Evolutionary conservation across 2,888 invertebrate genomes (phyloP).

Genomic region (Tipula helvola): DNA sequence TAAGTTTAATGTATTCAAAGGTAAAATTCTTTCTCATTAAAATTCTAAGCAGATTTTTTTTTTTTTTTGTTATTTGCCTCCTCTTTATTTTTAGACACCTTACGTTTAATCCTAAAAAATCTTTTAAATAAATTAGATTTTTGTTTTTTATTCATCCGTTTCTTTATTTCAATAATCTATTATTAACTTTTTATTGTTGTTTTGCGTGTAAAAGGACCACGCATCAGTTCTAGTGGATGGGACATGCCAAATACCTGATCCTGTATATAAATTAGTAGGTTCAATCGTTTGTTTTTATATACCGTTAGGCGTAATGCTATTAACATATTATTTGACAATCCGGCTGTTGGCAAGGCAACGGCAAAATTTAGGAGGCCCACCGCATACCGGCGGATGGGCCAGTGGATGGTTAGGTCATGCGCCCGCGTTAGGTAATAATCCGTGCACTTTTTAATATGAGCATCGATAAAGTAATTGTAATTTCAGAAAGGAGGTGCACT

Average conservation of each 20-base stretch:
- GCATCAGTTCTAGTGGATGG: conserved; percentile 72
- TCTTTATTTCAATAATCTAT: background rate
- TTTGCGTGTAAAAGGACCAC: conserved; percentile 47
- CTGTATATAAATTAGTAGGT: conserved; percentile 81
- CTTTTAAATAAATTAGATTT: background rate
- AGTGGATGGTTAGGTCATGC: conserved; percentile 60
- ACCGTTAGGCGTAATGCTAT: conserved; percentile 85
- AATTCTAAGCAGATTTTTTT: background rate
- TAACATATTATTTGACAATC: conserved; percentile 89
- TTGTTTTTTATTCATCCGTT: conserved; percentile 9
- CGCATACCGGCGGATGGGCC: conserved; percentile 39
- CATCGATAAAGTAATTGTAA: background rate
- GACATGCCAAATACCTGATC: conserved; percentile 77
- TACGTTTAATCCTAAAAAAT: background rate
- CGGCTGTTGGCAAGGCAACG: conserved; percentile 71
- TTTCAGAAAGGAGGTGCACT: conserved; percentile 58
- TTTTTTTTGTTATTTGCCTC: background rate
- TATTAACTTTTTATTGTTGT: background rate
- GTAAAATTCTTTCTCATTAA: conserved; percentile 35
- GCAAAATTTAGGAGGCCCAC: conserved; percentile 48
- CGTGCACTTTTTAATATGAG: background rate
- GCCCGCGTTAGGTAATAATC: conserved; percentile 38
- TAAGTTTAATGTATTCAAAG: conserved; percentile 81
- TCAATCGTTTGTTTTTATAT: conserved; percentile 94
- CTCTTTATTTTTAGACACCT: background rate